A percentile compares a stretch with the other conserved stretches of the same genome.
Conservation (phyloP, 2,888 invertebrate genomes). For the Odontocolon sp. region DNA sequence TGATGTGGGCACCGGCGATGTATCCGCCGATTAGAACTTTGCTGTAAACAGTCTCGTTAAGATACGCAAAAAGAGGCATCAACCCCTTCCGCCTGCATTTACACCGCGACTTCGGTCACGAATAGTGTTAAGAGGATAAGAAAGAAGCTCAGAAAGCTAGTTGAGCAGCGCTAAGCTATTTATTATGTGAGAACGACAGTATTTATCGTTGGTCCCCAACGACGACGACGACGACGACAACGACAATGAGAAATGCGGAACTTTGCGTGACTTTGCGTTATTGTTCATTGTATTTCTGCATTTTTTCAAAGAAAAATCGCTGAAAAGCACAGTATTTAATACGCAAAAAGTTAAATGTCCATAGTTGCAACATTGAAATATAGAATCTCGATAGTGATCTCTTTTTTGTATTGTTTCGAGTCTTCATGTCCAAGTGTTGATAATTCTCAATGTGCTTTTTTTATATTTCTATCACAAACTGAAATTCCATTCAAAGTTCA, state of each 20-base stretch:
- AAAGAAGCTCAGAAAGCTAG: constrained; percentile 13
- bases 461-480: no score
- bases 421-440: no score
- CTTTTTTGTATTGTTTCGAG: no score
- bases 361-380: no score
- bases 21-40: constrained; percentile 4
- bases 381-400: no score
- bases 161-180: constrained; percentile 29
- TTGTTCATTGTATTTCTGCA: neutral
- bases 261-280: constrained; percentile 13
- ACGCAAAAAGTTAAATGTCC: neutral
- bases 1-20: neutral
- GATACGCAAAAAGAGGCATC: constrained; percentile 7
- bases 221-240: constrained; percentile 13
- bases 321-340: neutral
- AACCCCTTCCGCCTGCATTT: neutral
- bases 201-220: constrained; percentile 29
- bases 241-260: constrained; percentile 31
- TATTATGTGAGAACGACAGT: constrained; percentile 41
- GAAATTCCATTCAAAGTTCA: no score
- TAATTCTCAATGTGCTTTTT: no score
- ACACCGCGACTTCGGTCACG: neutral
- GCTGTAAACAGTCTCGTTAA: constrained; percentile 23
- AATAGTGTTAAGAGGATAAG: constrained; percentile 9
- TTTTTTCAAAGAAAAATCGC: neutral